These are phyloP conservation scores for Cairina moschata DNA, from an alignment of 2,113 vertebrate genomes.

Conservation along the genomic window DNA sequence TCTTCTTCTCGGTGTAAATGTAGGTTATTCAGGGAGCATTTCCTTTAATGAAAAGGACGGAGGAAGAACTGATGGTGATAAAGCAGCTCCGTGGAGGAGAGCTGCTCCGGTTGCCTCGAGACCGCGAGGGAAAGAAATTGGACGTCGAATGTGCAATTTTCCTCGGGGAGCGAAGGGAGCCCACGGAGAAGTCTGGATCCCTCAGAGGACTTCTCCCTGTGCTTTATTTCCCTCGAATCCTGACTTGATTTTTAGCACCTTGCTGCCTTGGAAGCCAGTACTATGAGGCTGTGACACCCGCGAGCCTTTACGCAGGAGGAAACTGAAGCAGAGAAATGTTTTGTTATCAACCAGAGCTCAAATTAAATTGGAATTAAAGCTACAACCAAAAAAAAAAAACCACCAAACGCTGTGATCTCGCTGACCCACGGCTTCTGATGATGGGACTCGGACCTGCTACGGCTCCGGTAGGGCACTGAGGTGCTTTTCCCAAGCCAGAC, in stretches of 20 bases:
- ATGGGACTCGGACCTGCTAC: not conserved
- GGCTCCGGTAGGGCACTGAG: not conserved
- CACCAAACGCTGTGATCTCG: not conserved
- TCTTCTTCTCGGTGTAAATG: constrained; percentile 31
- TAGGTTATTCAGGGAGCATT: constrained; percentile 63
- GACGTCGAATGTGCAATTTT: not conserved
- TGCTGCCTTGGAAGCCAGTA: not conserved
- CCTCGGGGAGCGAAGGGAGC: not conserved
- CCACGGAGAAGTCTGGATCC: not conserved
- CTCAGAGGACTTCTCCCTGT: not conserved
- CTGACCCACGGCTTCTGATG: not conserved
- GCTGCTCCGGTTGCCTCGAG: constrained; percentile 5
- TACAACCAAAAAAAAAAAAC: not conserved
- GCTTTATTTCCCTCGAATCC: constrained; percentile 19
- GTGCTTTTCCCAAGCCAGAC: not conserved
- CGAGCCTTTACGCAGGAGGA: constrained; percentile 4
- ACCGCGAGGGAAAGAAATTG: constrained; percentile 37
- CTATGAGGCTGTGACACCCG: not conserved
- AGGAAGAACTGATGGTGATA: constrained; percentile 61
- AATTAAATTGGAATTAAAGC: constrained; percentile 20
- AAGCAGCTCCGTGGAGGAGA: constrained; percentile 49
- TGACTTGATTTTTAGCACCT: constrained; percentile 32
- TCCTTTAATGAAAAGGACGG: constrained; percentile 63
- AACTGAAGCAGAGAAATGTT: not conserved
- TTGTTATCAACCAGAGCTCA: not conserved